Percentiles rank a stretch among this genome's conserved stretches.
phyloP scores from a whole-genome alignment of 2,888 invertebrate species.

The Aporophyla nigra region DNA sequence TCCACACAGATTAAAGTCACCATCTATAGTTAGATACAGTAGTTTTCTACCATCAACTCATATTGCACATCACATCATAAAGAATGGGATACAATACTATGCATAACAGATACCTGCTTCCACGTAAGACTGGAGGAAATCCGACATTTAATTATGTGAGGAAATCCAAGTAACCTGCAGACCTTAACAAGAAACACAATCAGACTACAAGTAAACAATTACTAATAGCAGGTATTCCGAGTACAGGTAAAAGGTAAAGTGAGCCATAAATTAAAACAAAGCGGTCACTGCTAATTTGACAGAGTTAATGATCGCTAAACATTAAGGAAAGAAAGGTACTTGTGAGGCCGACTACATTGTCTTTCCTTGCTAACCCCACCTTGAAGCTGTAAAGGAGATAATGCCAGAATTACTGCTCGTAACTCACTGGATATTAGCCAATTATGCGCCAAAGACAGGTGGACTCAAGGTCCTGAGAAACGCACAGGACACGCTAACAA shows the following conservation, averaged over 20 bases:
- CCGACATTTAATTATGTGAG: background rate
- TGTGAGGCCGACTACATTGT: slow-evolving; percentile 42
- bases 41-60: slow-evolving; percentile 16
- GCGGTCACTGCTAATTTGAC: slow-evolving; percentile 39
- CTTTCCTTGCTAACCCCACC: slow-evolving; percentile 44
- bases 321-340: slow-evolving; percentile 43
- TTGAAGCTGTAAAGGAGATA: slow-evolving; percentile 50
- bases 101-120: slow-evolving; percentile 6
- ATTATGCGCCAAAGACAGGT: slow-evolving; percentile 63
- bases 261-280: slow-evolving; percentile 42
- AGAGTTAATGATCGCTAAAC: slow-evolving; percentile 31
- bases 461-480: slow-evolving; percentile 69
- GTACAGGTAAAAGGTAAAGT: slow-evolving; percentile 35
- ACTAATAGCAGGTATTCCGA: slow-evolving; percentile 33
- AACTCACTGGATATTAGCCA: slow-evolving; percentile 62
- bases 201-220: slow-evolving; percentile 35
- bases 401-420: slow-evolving; percentile 38
- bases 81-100: background rate
- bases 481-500: slow-evolving; percentile 69
- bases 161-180: slow-evolving; percentile 17
- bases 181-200: slow-evolving; percentile 28
- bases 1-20: slow-evolving; percentile 29
- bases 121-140: slow-evolving; percentile 14
- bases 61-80: slow-evolving; percentile 4
- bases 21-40: slow-evolving; percentile 34